These are phyloP conservation scores for Anabacerthia variegaticeps DNA, from an alignment of 2,797 vertebrate genomes.

Conservation along the genomic window DNA sequence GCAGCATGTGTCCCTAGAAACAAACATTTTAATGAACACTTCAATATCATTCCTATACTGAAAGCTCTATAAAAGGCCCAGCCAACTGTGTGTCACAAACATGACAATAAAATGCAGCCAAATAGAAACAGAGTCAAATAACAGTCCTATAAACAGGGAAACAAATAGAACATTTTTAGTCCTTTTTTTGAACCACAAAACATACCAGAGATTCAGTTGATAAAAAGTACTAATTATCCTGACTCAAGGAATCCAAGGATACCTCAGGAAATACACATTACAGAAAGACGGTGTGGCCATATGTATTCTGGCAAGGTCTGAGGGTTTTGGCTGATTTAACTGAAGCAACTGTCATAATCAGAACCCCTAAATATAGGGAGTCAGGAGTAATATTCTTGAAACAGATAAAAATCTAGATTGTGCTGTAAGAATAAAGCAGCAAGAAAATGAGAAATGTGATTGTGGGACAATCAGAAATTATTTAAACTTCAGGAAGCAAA, in stretches of 20 bases:
- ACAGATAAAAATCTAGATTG: not conserved
- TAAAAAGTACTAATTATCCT: constrained; percentile 46
- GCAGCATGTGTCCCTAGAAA: not conserved
- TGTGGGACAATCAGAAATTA: not conserved
- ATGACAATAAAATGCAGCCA: constrained; percentile 21
- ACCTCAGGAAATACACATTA: not conserved
- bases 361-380: not conserved
- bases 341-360: not conserved
- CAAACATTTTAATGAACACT: constrained; percentile 41
- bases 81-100: constrained; percentile 1
- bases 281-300: not conserved
- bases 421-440: not conserved
- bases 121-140: constrained; percentile 11
- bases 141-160: constrained; percentile 6
- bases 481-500: constrained; percentile 25
- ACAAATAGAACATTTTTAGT: constrained; percentile 10
- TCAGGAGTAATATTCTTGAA: not conserved
- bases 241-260: not conserved
- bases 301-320: not conserved
- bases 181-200: not conserved
- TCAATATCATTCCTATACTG: not conserved
- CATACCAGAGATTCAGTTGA: not conserved
- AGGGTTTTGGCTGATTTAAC: not conserved
- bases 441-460: not conserved
- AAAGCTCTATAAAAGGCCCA: constrained; percentile 5